Evolutionary conservation across 2,888 invertebrate genomes (phyloP), one percentile per base, ranked within the genome.

Genomic region (Epinotia ramella): DNA sequence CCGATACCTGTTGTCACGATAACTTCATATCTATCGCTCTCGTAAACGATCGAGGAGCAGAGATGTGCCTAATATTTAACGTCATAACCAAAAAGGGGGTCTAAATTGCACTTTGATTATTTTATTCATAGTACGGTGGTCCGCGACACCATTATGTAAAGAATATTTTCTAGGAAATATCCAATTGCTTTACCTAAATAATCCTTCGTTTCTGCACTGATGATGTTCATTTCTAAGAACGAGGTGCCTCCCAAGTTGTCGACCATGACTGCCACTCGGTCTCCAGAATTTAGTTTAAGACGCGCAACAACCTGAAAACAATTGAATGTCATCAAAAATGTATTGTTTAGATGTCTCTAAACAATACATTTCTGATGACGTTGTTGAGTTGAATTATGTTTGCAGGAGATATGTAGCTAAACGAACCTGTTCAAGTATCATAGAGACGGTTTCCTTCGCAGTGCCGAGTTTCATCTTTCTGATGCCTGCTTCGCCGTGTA

Each of bases 181-280:
- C 40, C 13, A 24, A 28, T 62, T 71, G n/a, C 24, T 91, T 89
- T 88, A 97, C 97, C 94, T 63, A 97, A 90, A 85, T 96, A 96
- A 16, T 89, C 87, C 40, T 96, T 94, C 0, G 96, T 94, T 87
- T 97, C 97, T 9, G 95, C 95, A 68, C 95, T 95, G 12, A 97
- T 92, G 67, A 97, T 95, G 80, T 96, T 96, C 92, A 97, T 96
- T 86, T 98, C 98, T 75, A 98, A 85, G 77, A 96, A 95, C 0
- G 97, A 96, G 0, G 97, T 95, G 1, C 96, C 96, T 40, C 98
- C 98, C 71, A 97, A 92, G 87, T 98, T 98, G 89, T 98, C 97
- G 6, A 98, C 88, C 81, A 98, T 92, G 11, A 96, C 94, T 0
- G 95, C 96, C 1, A 97, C 95, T 77, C 88, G 83, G 66, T 88